A percentile compares a stretch with the other conserved stretches of the same genome.
Evolutionary conservation across 2,888 invertebrate genomes (phyloP).

Genomic region (Acanthococcus lagerstroemiae): DNA sequence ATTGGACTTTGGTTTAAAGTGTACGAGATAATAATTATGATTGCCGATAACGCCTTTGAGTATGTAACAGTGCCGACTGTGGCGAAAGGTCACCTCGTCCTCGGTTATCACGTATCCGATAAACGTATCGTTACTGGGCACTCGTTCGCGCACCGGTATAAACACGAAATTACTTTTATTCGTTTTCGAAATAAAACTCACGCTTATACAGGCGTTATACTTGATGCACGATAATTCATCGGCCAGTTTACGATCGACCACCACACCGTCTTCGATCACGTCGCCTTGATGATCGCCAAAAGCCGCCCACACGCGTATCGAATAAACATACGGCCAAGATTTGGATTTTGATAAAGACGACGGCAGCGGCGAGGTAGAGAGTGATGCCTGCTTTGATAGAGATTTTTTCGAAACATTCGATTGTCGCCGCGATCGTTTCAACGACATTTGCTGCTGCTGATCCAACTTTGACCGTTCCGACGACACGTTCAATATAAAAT

Average conservation of each 20-base stretch:
- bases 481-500: no score
- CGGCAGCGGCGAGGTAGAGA: no score
- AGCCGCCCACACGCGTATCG: background rate
- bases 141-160: background rate
- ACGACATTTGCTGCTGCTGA: no score
- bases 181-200: background rate
- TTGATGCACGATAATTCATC: background rate
- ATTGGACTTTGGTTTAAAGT: background rate
- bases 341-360: no score
- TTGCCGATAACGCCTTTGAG: background rate
- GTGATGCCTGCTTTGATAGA: no score
- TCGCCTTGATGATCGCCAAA: background rate
- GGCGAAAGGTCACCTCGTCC: background rate
- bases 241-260: background rate
- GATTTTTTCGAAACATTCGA: background rate
- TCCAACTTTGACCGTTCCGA: no score
- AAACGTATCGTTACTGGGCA: background rate
- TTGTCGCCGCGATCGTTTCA: no score
- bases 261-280: background rate
- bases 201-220: conserved; percentile 5
- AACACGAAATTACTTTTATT: background rate
- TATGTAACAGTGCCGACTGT: conserved; percentile 3
- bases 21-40: background rate
- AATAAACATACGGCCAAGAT: no score
- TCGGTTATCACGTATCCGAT: conserved; percentile 1